phyloP scores from a whole-genome alignment of 2,113 vertebrate species.

The Rhadina sibilatrix region DNA sequence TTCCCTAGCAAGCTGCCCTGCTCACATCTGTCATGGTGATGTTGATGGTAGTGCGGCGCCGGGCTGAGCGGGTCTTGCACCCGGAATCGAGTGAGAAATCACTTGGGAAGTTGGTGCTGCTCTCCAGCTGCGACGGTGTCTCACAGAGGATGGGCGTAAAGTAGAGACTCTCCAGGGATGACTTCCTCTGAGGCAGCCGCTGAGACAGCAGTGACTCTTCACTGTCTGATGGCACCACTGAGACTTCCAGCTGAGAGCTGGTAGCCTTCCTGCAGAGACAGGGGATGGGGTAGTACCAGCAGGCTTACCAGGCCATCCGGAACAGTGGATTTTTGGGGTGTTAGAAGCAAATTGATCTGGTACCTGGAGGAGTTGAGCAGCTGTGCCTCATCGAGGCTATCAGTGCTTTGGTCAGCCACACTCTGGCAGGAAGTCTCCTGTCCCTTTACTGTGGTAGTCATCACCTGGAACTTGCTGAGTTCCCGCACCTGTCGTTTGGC shows the following conservation, averaged over 20 bases:
- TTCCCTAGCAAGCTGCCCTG: background rate
- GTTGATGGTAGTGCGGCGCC: slow-evolving; percentile 85
- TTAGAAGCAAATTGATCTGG: background rate
- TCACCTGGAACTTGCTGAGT: slow-evolving; percentile 69
- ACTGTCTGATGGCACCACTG: slow-evolving; percentile 57
- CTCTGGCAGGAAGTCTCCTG: slow-evolving; percentile 46
- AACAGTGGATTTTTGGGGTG: background rate
- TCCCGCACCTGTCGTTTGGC: slow-evolving; percentile 79
- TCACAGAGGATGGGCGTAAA: slow-evolving; percentile 83
- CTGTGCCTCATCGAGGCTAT: slow-evolving; percentile 80
- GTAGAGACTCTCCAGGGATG: slow-evolving; percentile 83
- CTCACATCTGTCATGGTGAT: slow-evolving; percentile 89
- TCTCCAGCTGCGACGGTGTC: slow-evolving; percentile 60
- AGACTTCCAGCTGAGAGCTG: slow-evolving; percentile 51
- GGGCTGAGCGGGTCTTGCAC: slow-evolving; percentile 75
- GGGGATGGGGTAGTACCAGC: background rate
- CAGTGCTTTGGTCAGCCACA: slow-evolving; percentile 72
- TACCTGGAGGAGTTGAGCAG: slow-evolving; percentile 79
- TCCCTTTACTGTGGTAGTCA: slow-evolving; percentile 44
- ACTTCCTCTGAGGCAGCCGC: slow-evolving; percentile 70
- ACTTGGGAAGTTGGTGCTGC: slow-evolving; percentile 64
- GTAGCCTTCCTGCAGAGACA: slow-evolving; percentile 67
- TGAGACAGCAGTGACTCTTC: slow-evolving; percentile 74
- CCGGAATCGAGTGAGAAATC: slow-evolving; percentile 72
- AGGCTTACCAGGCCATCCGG: background rate